A percentile compares a stretch with the other conserved stretches of the same genome.
Evolutionary conservation across 2,113 vertebrate genomes (phyloP).

Genomic region (Todiramphus saurophagus): DNA sequence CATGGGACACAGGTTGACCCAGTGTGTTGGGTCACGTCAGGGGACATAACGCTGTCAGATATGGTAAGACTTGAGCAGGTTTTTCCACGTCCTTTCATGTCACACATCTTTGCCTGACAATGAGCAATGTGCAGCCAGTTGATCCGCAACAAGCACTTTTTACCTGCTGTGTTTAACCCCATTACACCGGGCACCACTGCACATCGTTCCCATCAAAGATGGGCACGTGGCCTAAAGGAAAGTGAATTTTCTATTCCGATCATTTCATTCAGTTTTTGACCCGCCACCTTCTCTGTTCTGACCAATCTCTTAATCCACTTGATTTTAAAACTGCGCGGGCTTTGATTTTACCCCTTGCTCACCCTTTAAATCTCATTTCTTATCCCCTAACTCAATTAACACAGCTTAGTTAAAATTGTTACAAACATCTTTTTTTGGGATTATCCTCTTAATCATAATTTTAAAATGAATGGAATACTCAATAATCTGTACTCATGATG

Average conservation of each 20-base stretch:
- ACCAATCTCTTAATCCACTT: background rate
- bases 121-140: fast-evolving
- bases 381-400: slow-evolving; percentile 49
- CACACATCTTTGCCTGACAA: background rate
- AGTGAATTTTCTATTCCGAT: background rate
- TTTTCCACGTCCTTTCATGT: background rate
- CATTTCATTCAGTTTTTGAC: background rate
- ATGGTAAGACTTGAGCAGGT: fast-evolving
- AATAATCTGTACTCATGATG: slow-evolving; percentile 34
- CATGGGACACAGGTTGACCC: background rate
- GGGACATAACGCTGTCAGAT: fast-evolving
- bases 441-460: slow-evolving; percentile 60
- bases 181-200: fast-evolving
- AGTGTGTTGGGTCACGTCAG: background rate
- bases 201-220: background rate
- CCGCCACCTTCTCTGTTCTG: background rate
- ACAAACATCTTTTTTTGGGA: slow-evolving; percentile 40
- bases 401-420: slow-evolving; percentile 41
- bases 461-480: slow-evolving; percentile 51
- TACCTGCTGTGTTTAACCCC: background rate
- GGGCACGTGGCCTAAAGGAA: background rate
- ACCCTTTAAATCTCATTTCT: slow-evolving; percentile 51
- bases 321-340: background rate
- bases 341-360: slow-evolving; percentile 29
- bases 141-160: fast-evolving